These are phyloP conservation scores for Narcine bancroftii DNA, from an alignment of 2,113 vertebrate species.

Conservation along the genomic window DNA sequence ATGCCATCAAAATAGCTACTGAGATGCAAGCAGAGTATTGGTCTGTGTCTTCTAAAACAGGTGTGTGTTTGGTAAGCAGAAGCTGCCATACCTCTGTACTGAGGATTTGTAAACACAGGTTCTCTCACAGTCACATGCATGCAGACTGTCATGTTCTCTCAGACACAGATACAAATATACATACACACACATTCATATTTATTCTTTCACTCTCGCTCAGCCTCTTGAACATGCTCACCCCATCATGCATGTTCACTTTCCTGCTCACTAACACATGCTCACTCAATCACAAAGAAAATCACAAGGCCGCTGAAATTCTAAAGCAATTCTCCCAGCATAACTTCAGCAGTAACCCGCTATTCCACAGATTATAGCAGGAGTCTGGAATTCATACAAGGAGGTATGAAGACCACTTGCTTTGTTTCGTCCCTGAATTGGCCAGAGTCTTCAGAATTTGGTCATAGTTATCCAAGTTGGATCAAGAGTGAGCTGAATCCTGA, in stretches of 20 bases:
- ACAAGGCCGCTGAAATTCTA: neutral
- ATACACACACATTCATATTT: too few species aligned
- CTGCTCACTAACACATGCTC: too few species aligned
- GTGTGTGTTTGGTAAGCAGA: slow-evolving; percentile 49
- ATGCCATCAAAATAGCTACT: slow-evolving; percentile 66
- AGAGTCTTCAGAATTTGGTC: neutral
- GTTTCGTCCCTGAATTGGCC: neutral
- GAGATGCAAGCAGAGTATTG: slow-evolving; percentile 82
- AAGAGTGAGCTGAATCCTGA: too few species aligned
- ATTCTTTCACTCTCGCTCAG: too few species aligned
- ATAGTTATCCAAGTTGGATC: neutral
- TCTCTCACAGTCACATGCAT: neutral
- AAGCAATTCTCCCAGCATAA: neutral
- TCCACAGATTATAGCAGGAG: neutral
- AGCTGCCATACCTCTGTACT: neutral
- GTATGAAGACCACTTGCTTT: neutral
- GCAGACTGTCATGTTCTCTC: too few species aligned
- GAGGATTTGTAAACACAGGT: too few species aligned
- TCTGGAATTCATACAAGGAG: neutral
- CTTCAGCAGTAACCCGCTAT: neutral
- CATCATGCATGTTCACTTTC: too few species aligned
- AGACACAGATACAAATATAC: too few species aligned
- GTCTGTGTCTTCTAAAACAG: slow-evolving; percentile 82
- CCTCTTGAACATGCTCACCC: too few species aligned
- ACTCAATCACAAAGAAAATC: neutral